These are phyloP conservation scores for Cyclopterus lumpus DNA, from an alignment of 2,797 vertebrate genomes.

Conservation along the genomic window DNA sequence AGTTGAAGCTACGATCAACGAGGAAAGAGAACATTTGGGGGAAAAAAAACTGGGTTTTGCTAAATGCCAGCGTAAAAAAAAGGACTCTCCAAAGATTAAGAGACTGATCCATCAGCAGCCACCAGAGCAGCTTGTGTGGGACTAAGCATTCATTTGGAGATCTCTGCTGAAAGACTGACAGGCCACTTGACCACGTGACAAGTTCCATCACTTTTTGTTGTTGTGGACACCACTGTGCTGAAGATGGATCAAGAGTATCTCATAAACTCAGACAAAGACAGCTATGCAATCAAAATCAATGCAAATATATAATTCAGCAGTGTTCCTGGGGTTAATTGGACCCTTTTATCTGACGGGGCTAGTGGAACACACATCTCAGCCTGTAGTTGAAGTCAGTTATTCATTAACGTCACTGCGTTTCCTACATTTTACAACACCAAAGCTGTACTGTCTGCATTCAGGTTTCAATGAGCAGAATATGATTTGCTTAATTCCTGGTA, in stretches of 20 bases:
- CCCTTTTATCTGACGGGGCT: not conserved
- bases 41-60: slow-evolving; percentile 45
- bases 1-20: slow-evolving; percentile 50
- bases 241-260: not conserved
- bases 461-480: not conserved
- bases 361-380: not conserved
- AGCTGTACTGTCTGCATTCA: not conserved
- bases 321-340: not conserved
- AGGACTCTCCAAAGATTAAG: slow-evolving; percentile 33
- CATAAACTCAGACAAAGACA: not conserved
- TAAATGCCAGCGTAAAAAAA: slow-evolving; percentile 36
- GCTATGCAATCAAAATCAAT: not conserved
- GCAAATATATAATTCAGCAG: not conserved
- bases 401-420: slow-evolving; percentile 37
- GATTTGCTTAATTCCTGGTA: no score
- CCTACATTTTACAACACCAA: slow-evolving; percentile 1
- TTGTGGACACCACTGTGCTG: not conserved
- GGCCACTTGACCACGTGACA: not conserved
- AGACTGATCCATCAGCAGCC: slow-evolving; percentile 43
- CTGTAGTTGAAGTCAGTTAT: slow-evolving; percentile 10
- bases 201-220: not conserved
- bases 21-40: not conserved
- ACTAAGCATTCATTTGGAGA: slow-evolving; percentile 15
- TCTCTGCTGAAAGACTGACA: not conserved
- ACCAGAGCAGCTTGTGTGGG: not conserved